A percentile compares a stretch with the other conserved stretches of the same genome.
These are phyloP conservation scores for Drosophila putrida DNA, from an alignment of 2,888 invertebrate species.

Conservation along the genomic window DNA sequence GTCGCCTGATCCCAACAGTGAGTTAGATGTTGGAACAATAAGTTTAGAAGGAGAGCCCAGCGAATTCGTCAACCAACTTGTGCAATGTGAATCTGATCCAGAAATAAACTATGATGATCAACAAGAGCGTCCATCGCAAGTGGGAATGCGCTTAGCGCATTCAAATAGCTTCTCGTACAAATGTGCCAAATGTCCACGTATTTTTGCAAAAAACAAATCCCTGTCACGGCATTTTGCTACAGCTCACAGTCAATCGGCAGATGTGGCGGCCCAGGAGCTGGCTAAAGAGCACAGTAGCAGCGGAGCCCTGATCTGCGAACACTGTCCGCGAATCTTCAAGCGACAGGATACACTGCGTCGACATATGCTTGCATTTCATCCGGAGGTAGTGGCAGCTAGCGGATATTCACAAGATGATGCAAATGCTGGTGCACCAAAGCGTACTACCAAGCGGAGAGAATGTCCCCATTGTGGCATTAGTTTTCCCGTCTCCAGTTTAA, in stretches of 20 bases:
- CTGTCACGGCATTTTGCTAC: constrained; percentile 67
- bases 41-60: neutral
- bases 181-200: constrained; percentile 68
- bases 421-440: constrained; percentile 36
- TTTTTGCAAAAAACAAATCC: constrained; percentile 75
- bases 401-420: neutral
- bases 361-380: constrained; percentile 85
- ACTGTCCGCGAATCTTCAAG: constrained; percentile 86
- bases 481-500: constrained; percentile 87
- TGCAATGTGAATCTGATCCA: constrained; percentile 14
- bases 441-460: constrained; percentile 83
- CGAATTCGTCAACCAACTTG: constrained; percentile 12
- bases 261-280: constrained; percentile 57
- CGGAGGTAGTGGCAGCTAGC: constrained; percentile 70
- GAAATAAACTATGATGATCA: constrained; percentile 10
- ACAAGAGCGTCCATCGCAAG: constrained; percentile 39
- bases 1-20: neutral
- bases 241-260: constrained; percentile 63
- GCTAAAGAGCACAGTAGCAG: constrained; percentile 54
- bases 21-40: neutral
- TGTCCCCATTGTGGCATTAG: constrained; percentile 88
- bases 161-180: constrained; percentile 55
- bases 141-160: constrained; percentile 66
- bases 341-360: constrained; percentile 87
- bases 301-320: constrained; percentile 65